Evolutionary conservation across 2,113 vertebrate species (phyloP), one percentile per base, ranked within the genome.

Genomic region (Mustelus asterias): DNA sequence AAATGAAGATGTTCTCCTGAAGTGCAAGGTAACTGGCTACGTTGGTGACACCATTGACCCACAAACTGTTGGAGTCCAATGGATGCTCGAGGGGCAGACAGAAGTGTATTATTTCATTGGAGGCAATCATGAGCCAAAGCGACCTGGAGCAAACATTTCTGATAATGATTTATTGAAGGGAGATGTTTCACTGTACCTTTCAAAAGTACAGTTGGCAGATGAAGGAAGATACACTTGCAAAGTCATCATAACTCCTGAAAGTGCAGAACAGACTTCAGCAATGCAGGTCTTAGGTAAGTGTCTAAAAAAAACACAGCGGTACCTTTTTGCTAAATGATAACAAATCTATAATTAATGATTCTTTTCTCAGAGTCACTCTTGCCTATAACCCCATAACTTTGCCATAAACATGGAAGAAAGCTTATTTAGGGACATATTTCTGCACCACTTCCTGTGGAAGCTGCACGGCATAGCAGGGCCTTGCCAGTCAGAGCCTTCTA

Each of bases 1-100:
- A 89, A 89, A 89, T 89, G 86, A 89, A 89, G 24, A 89, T 58
- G 44, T 89, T 89, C 44, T 29, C 2, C 48, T 89, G 86, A 89
- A 65, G n/a, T 93, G 90, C 60, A 65, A 93, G 33, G 90, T 37
- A n/a, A 65, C 60, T 9, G 60, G 60, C 90, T 93, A 48, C 22
- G 18, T 10, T 65, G 60, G 60, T 60, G 58, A 8, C 0, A 14
- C 14, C 1, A 60, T 93, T n/a, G n/a, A 93, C 33, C 33, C n/a
- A n/a, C 3, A 20, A 8, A 65, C 16, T 29, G 58, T 93, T n/a
- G 90, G 58, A 63, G 16, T 93, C 20, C 1, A 65, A 10, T 93
- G 90, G 90, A 65, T 20, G 1, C n/a, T 63, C 7, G 16, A 63
- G 3, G 1, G 24, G 29, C 1, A 60, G 7, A 93, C 14, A 63